phyloP scores from a whole-genome alignment of 2,113 vertebrate species.

The Accipiter virgatus region DNA sequence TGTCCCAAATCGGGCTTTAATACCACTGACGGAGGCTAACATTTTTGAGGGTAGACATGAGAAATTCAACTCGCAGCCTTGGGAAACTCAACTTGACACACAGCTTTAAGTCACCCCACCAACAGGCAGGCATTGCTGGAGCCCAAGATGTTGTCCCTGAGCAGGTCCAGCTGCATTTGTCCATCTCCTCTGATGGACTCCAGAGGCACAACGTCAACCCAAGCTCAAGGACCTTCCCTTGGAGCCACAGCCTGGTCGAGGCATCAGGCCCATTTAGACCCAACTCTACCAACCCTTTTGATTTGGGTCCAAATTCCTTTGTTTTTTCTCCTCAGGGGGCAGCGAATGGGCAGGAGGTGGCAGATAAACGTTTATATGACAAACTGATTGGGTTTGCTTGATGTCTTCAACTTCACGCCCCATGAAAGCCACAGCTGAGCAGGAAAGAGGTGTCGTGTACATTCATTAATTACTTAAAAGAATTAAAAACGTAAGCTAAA shows the following conservation, averaged over 20 bases:
- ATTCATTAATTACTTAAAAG: not conserved
- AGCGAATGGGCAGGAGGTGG: not conserved
- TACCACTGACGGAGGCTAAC: not conserved
- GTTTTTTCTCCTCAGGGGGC: not conserved
- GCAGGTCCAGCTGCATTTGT: not conserved
- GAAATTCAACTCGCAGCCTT: not conserved
- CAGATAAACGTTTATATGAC: not conserved
- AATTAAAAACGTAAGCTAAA: not conserved
- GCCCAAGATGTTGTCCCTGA: not conserved
- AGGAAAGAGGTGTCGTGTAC: not conserved
- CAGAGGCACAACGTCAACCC: not conserved
- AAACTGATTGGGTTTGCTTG: not conserved
- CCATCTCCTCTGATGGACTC: not conserved
- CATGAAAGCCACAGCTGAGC: not conserved
- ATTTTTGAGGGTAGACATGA: not conserved
- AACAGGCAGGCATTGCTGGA: not conserved
- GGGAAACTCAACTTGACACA: not conserved
- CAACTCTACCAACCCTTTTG: not conserved
- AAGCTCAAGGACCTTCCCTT: not conserved
- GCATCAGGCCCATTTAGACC: not conserved
- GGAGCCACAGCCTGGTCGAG: not conserved
- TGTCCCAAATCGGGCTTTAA: accelerated
- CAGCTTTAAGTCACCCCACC: not conserved
- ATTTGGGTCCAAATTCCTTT: not conserved
- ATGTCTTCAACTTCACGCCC: not conserved